Percentiles rank a stretch among this genome's conserved stretches.
phyloP scores from a whole-genome alignment of 1,140 invertebrate genomes.

The Drosophila simulans region DNA sequence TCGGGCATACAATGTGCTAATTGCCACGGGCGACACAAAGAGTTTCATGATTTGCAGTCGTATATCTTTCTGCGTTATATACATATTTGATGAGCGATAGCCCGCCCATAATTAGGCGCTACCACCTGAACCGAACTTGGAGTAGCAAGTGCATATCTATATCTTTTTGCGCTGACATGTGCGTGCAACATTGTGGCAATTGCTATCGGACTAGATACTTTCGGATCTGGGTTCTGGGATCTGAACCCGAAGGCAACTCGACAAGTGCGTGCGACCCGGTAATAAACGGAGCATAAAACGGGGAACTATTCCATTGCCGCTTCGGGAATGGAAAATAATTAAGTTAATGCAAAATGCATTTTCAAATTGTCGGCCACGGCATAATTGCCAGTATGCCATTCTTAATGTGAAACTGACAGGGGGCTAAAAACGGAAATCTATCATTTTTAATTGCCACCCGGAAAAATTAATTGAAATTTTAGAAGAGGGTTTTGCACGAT shows the following conservation, averaged over 20 bases:
- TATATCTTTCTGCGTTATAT: conserved; percentile 54
- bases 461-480: conserved; percentile 16
- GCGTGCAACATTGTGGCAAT: conserved; percentile 57
- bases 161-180: conserved; percentile 18
- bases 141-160: not conserved
- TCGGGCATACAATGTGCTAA: conserved; percentile 60
- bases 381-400: conserved; percentile 56
- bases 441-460: conserved; percentile 36
- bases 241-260: conserved; percentile 14
- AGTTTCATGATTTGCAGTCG: conserved; percentile 60
- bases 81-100: conserved; percentile 78
- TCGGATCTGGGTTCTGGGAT: conserved; percentile 25
- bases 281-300: conserved; percentile 60
- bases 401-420: conserved; percentile 40
- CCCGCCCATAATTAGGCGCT: conserved; percentile 68
- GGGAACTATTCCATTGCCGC: conserved; percentile 33
- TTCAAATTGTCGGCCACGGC: conserved; percentile 56
- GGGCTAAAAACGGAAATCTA: conserved; percentile 41
- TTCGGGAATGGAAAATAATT: conserved; percentile 70
- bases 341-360: conserved; percentile 79
- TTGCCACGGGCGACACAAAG: conserved; percentile 15
- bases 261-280: conserved; percentile 64
- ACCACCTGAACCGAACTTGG: conserved; percentile 4
- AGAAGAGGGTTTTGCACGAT: not conserved
- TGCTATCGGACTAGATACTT: conserved; percentile 49